A percentile compares a stretch with the other conserved stretches of the same genome.
phyloP scores from a whole-genome alignment of 2,797 vertebrate species.

The Ceryle rudis region DNA sequence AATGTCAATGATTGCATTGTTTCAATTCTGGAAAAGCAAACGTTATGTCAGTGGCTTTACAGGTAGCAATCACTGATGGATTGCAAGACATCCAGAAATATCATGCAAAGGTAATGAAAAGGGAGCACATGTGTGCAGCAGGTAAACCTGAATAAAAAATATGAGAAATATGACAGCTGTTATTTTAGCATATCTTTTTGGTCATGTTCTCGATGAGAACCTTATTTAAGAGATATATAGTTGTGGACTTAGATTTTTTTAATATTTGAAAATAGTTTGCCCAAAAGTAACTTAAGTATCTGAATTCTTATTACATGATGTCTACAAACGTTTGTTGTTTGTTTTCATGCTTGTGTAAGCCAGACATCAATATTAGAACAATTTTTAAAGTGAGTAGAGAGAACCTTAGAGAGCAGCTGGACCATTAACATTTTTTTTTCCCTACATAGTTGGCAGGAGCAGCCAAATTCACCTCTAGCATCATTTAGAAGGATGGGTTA shows the following conservation, averaged over 20 bases:
- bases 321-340: not conserved
- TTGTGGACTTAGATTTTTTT: not conserved
- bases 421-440: not conserved
- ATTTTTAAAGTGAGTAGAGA: not conserved
- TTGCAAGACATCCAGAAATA: not conserved
- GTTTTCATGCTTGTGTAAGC: not conserved
- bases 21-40: not conserved
- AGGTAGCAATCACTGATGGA: not conserved
- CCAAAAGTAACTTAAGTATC: not conserved
- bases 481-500: not conserved
- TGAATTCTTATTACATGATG: not conserved
- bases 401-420: not conserved
- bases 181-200: not conserved
- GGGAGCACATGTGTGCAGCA: not conserved
- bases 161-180: not conserved
- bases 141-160: constrained; percentile 28
- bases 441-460: not conserved
- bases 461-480: not conserved
- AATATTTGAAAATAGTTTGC: not conserved
- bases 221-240: not conserved
- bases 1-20: not conserved
- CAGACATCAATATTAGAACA: not conserved
- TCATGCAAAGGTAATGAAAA: not conserved
- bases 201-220: not conserved
- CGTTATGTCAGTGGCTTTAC: not conserved